Percentiles rank a stretch among this genome's conserved stretches.
Evolutionary conservation across 2,113 vertebrate genomes (phyloP).

Genomic region (Dromaius novaehollandiae): DNA sequence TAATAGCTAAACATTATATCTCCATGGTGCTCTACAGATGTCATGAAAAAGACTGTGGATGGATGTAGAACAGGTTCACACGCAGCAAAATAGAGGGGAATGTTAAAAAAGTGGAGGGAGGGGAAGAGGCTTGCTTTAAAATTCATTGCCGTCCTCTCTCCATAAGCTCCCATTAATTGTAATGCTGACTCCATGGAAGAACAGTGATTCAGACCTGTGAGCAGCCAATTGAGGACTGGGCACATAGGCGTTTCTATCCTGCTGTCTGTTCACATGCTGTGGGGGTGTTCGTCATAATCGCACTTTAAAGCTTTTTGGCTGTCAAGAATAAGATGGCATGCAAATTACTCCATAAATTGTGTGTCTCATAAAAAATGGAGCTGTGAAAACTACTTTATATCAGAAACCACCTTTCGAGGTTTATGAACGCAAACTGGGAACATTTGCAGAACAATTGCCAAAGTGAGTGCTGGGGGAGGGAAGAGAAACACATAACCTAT

Average conservation of each 20-base stretch:
- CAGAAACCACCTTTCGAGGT: not conserved
- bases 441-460: not conserved
- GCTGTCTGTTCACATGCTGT: not conserved
- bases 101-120: not conserved
- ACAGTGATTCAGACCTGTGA: not conserved
- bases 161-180: not conserved
- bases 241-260: not conserved
- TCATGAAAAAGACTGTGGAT: not conserved
- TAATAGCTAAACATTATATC: not conserved
- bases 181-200: not conserved
- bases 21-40: not conserved
- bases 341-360: slow-evolving; percentile 5
- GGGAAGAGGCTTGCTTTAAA: not conserved
- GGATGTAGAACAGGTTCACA: not conserved
- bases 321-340: not conserved
- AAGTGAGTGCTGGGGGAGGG: not conserved
- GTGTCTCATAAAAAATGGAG: not conserved
- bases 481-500: not conserved
- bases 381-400: not conserved
- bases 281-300: not conserved
- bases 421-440: not conserved
- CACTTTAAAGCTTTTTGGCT: not conserved
- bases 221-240: not conserved
- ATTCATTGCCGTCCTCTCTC: not conserved
- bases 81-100: not conserved